Percentiles rank a stretch among this genome's conserved stretches.
phyloP scores from a whole-genome alignment of 2,888 invertebrate genomes.

The Phalera bucephala region DNA sequence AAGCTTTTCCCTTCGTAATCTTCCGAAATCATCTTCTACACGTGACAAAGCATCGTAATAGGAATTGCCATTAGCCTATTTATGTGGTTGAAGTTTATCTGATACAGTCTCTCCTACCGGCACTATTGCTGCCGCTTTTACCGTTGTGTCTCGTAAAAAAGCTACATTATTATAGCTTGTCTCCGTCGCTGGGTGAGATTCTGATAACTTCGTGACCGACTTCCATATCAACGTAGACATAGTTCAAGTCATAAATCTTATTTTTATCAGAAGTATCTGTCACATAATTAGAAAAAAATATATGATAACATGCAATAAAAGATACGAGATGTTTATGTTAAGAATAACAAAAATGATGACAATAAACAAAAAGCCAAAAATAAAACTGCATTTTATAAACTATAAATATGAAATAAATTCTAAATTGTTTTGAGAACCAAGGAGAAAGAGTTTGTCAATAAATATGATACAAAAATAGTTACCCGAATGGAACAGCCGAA shows the following conservation, averaged over 20 bases:
- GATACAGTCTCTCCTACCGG: constrained; percentile 50
- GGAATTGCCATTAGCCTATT: constrained; percentile 73
- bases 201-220: constrained; percentile 61
- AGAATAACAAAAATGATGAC: constrained; percentile 5
- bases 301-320: constrained; percentile 19
- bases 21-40: constrained; percentile 55
- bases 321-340: constrained; percentile 28
- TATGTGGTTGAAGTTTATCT: constrained; percentile 58
- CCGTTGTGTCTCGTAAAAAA: constrained; percentile 42
- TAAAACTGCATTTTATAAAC: not conserved
- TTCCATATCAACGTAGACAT: constrained; percentile 52
- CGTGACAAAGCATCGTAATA: constrained; percentile 74
- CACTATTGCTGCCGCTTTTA: constrained; percentile 52
- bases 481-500: constrained; percentile 31
- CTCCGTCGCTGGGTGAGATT: constrained; percentile 35
- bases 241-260: constrained; percentile 57
- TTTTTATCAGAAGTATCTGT: constrained; percentile 50
- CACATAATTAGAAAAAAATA: constrained; percentile 37
- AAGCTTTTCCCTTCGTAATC: constrained; percentile 33
- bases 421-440: not conserved
- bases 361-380: not conserved
- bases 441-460: constrained; percentile 3
- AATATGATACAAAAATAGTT: constrained; percentile 24
- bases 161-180: constrained; percentile 41
- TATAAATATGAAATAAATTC: constrained; percentile 2